Base-by-base conservation (phyloP, 2,797 vertebrate genomes). In the Sebastiscus albofasciatus region DNA sequence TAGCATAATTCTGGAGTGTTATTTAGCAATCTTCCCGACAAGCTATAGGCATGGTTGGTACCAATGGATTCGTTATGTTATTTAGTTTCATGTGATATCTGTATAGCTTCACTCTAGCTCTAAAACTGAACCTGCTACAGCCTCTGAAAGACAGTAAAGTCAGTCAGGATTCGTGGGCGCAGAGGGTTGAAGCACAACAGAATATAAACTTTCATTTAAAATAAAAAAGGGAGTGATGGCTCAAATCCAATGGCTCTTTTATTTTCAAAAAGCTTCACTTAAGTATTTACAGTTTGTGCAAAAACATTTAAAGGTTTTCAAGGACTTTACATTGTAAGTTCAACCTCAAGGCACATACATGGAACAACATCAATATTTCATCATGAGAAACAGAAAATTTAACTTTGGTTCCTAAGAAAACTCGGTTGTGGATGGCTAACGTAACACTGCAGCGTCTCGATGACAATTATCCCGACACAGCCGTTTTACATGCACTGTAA, bases 281-380 rank as follows among this genome's bases (percentile, higher is more conserved):
- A 91, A 94, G 92, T 96, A 96, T 96, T 94, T 96, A 97, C 96
- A 96, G 94, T 95, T 96, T 97, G 95, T 96, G 96, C 95, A 97
- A 96, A 96, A 96, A 96, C 95, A 96, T 96, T 96, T 96, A 96
- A 96, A 96, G 95, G 95, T 96, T 96, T 55, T 96, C 92, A 95
- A 96, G 93, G 95, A 96, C 94, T 96, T 96, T 96, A 96, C 95
- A 96, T 95, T 96, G 96, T 96, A 95, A 96, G 93, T 96, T 96
- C 84, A 95, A 95, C 95, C 95, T 96, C 95, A 97, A 97, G 96
- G 96, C 96, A 97, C 96, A 93, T 97, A 96, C 95, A 96, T 96
- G 95, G 94, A 93, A 96, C 95, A 95, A 95, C 95, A 95, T 93
- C 92, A 91, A 95, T 91, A 94, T 93, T 95, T 95, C 85, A 91